Evolutionary conservation across 2,797 vertebrate genomes (phyloP).

Genomic region (Anas flavirostris): DNA sequence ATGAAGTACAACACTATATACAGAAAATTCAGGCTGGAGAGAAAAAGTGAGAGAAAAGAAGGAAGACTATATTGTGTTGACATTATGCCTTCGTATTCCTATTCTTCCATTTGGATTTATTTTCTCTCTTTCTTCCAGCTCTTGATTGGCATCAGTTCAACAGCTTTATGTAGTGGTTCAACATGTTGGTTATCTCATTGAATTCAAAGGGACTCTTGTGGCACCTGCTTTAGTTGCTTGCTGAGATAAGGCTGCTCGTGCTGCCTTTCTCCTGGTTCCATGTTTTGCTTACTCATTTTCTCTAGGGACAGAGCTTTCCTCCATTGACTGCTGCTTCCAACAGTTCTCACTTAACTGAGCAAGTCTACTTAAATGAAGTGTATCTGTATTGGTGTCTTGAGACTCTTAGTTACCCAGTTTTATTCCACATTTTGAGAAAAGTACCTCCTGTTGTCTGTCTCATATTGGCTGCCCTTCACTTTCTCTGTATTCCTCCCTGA

Average conservation of each 20-base stretch:
- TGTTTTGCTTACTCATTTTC: not conserved
- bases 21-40: not conserved
- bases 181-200: rapidly evolving
- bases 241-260: not conserved
- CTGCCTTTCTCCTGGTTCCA: not conserved
- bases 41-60: not conserved
- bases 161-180: not conserved
- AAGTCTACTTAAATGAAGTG: not conserved
- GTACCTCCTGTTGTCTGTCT: rapidly evolving
- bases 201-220: not conserved
- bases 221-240: not conserved
- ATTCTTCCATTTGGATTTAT: not conserved
- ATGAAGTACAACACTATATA: not conserved
- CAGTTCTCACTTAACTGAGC: not conserved
- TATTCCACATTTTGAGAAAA: not conserved
- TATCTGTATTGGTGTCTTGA: not conserved
- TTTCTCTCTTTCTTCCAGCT: not conserved
- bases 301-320: not conserved
- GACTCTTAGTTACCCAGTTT: not conserved
- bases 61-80: not conserved
- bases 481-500: not conserved
- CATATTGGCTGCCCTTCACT: not conserved
- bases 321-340: not conserved
- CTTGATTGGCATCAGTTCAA: not conserved
- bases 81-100: not conserved